Percentiles rank a stretch among this genome's conserved stretches.
Evolutionary conservation across 2,797 vertebrate genomes (phyloP).

Genomic region (Sebastes nivosus): DNA sequence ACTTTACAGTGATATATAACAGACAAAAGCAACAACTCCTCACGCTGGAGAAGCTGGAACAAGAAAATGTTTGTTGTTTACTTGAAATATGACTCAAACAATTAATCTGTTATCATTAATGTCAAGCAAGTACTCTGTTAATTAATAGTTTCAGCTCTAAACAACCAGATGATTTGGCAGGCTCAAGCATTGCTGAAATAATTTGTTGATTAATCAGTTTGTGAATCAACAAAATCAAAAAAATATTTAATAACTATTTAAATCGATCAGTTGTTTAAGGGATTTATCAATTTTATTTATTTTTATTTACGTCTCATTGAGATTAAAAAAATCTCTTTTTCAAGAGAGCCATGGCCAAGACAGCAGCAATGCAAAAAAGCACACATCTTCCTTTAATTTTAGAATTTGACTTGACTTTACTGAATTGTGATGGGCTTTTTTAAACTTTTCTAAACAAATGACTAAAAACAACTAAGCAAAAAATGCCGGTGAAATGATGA

Average conservation of each 20-base stretch:
- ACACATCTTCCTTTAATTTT: not conserved
- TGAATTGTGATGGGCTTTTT: not conserved
- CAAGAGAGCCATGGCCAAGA: too few species aligned
- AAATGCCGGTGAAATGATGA: not conserved
- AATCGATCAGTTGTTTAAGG: not conserved
- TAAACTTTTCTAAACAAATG: not conserved
- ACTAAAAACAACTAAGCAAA: not conserved
- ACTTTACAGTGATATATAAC: not conserved
- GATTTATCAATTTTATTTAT: not conserved
- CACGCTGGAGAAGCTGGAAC: not conserved
- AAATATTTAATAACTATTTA: not conserved
- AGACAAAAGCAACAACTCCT: not conserved
- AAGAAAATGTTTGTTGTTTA: not conserved
- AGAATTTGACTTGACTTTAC: not conserved
- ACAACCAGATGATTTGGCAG: fast-evolving
- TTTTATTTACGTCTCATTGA: too few species aligned
- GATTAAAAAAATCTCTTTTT: too few species aligned
- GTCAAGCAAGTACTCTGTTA: fast-evolving
- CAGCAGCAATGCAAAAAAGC: not conserved
- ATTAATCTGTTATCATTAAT: not conserved
- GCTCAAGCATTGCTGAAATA: not conserved
- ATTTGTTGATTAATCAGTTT: not conserved
- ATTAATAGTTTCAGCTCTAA: not conserved
- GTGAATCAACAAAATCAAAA: not conserved
- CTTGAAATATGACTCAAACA: not conserved